Conservation (phyloP, 2,797 vertebrate species). For the Intellagama lesueurii region DNA sequence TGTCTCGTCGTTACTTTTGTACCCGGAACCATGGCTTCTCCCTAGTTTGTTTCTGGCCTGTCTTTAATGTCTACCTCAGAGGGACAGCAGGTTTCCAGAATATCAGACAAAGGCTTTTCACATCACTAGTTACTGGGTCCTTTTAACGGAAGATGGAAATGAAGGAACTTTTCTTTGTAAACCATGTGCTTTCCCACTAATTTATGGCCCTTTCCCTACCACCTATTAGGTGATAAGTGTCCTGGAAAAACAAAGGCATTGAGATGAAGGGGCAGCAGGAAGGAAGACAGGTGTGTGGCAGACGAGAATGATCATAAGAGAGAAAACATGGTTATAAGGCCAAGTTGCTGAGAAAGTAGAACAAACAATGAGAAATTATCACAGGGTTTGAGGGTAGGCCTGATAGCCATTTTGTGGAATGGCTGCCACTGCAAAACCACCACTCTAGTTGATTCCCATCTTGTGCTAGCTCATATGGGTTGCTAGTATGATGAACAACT, state of each 20-base stretch:
- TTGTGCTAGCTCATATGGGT: no score
- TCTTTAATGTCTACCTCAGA: not conserved
- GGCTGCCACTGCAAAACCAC: not conserved
- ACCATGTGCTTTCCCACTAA: not conserved
- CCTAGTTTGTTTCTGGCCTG: not conserved
- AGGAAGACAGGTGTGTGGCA: slow-evolving; percentile 30
- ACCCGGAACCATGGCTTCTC: not conserved
- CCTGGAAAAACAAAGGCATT: not conserved
- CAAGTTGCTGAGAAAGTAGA: not conserved
- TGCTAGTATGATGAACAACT: not conserved
- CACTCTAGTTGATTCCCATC: not conserved
- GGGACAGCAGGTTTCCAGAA: not conserved
- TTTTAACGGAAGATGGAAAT: not conserved
- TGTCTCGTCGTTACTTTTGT: not conserved
- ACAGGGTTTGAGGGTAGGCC: not conserved
- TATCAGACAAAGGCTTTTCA: not conserved
- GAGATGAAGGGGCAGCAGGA: slow-evolving; percentile 3
- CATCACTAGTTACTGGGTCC: not conserved
- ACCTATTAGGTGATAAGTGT: not conserved
- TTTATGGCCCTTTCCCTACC: not conserved
- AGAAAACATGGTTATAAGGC: not conserved
- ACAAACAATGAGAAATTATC: not conserved
- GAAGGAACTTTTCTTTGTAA: not conserved
- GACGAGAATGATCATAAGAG: slow-evolving; percentile 49
- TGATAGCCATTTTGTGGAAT: not conserved